phyloP scores from a whole-genome alignment of 2,113 vertebrate species.

The Sinocyclocheilus maitianheensis region DNA sequence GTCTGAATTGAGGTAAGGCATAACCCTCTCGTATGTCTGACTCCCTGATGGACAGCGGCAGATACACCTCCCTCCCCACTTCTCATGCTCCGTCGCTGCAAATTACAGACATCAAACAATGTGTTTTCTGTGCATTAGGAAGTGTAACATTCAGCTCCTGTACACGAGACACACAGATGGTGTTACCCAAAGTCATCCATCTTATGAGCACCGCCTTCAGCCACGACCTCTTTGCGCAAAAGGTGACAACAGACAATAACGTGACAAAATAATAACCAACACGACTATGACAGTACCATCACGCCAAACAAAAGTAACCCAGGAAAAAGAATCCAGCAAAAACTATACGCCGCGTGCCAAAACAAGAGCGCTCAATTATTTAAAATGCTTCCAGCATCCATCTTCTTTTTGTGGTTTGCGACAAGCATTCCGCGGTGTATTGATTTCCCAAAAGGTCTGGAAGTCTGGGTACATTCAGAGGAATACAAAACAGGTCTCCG shows the following conservation, averaged over 20 bases:
- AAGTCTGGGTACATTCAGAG: neutral
- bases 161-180: neutral
- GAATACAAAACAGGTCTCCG: slow-evolving; percentile 16
- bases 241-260: neutral
- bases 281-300: neutral
- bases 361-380: neutral
- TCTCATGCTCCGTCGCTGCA: neutral
- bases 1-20: too few species aligned
- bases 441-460: slow-evolving; percentile 35
- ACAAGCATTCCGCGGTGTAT: neutral
- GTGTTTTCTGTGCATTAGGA: neutral
- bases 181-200: neutral
- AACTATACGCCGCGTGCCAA: neutral
- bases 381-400: slow-evolving; percentile 24
- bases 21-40: neutral
- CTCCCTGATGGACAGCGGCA: neutral
- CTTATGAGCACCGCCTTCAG: neutral
- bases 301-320: neutral
- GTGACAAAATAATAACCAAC: neutral
- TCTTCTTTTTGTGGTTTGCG: slow-evolving; percentile 22
- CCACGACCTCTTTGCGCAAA: neutral
- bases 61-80: neutral
- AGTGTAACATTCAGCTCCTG: neutral
- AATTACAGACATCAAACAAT: neutral
- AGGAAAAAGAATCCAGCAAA: neutral